Evolutionary conservation across 2,888 invertebrate genomes (phyloP), one percentile per base, ranked within the genome.

Genomic region (Drosophila prostipennis): DNA sequence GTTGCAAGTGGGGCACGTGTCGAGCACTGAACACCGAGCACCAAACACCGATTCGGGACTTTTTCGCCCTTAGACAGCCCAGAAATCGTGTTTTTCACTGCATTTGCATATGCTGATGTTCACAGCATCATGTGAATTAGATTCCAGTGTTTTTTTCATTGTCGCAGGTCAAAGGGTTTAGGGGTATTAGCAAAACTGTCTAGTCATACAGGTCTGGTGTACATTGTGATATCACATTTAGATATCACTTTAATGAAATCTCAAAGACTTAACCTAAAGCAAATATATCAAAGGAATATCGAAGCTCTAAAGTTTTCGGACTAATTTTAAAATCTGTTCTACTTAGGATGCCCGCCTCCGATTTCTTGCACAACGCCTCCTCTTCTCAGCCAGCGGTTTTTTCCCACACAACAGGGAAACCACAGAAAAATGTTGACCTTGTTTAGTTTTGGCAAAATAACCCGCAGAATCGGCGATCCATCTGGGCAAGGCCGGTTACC

Each of bases 351-450:
- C 6, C 64, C 78, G 83, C 86, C 83, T 69, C 6, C 67, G 5
- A 26, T 14, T 46, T 43, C 36, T 37, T 26, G 11, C 60, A 43
- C 14, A 14, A 39, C 36, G 43, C 55, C 37, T 19, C 34, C 32
- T 53, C 34, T 52, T 58, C 34, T 48, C 36, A 8, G 43, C 8
- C 67, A 37, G 40, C 13, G 26, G 55, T 59, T 72, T 76, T 84
- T 81, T 81, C 87, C 82, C 87, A 87, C 85, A 87, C 59, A 76
- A 75, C 82, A 76, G 71, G 75, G 45, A 45, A 85, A 77, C 74
- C 72, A 74, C 72, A 80, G 11, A 60, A 46, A 87, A 70, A 77
- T 72, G 37, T 77, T 86, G 88, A 84, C 87, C 88, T 84, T 84
- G 88, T 84, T 86, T 76, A 74, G 61, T 69, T 78, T 63, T 59